These are phyloP conservation scores for Enhydra lutris DNA, from an alignment of 2,113 vertebrate genomes.

Conservation along the genomic window DNA sequence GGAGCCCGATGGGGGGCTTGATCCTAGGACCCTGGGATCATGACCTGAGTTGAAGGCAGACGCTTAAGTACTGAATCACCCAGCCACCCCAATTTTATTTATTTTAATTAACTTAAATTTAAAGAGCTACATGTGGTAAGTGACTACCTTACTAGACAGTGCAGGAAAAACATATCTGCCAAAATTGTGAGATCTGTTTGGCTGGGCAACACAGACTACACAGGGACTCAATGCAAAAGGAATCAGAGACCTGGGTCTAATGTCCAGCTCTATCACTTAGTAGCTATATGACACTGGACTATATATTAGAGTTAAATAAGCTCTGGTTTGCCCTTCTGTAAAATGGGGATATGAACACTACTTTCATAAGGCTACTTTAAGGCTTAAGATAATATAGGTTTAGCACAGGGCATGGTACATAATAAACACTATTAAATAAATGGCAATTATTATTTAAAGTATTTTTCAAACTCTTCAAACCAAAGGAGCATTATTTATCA, in stretches of 20 bases:
- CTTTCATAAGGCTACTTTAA: neutral
- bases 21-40: no score
- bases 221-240: neutral
- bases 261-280: neutral
- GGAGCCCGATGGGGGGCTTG: no score
- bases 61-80: no score
- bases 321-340: neutral
- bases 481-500: neutral
- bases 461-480: neutral
- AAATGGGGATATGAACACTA: neutral
- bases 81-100: neutral
- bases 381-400: neutral
- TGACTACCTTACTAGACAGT: neutral
- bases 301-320: no score
- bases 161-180: neutral
- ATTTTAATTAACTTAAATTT: slow-evolving; percentile 17
- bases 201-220: neutral
- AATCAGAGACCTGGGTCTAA: neutral
- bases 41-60: no score
- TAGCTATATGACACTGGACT: neutral
- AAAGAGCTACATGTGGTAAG: neutral
- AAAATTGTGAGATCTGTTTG: slow-evolving; percentile 14
- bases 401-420: neutral
- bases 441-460: neutral
- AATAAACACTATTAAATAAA: slow-evolving; percentile 1